These are phyloP conservation scores for Dryoscopus gambensis DNA, from an alignment of 2,113 vertebrate species.

Conservation along the genomic window DNA sequence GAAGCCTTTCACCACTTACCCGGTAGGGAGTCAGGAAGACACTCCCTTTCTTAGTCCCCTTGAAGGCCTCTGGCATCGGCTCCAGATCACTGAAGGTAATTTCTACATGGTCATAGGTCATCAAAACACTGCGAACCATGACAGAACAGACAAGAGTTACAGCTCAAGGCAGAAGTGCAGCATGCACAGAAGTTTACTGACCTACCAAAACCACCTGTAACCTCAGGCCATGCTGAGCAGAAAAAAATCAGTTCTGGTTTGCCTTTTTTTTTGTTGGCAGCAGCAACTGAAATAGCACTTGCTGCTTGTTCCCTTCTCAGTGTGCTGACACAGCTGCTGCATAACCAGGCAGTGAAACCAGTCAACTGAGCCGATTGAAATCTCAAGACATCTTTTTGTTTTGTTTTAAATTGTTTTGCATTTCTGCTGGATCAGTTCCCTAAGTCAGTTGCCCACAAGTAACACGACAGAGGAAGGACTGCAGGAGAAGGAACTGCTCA, in stretches of 20 bases:
- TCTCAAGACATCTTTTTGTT: not conserved
- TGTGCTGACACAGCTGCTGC: not conserved
- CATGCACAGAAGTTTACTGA: fast-evolving
- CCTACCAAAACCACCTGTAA: not conserved
- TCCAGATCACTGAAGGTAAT: constrained; percentile 88
- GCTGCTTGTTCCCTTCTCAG: not conserved
- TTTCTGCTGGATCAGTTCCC: not conserved
- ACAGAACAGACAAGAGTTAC: not conserved
- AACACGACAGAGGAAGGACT: not conserved
- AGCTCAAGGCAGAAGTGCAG: not conserved
- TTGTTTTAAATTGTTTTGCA: not conserved
- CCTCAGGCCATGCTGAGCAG: not conserved
- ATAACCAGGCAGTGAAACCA: not conserved
- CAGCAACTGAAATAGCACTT: not conserved
- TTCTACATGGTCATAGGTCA: constrained; percentile 92
- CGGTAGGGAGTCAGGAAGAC: constrained; percentile 93
- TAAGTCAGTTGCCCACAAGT: not conserved
- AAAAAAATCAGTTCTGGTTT: not conserved
- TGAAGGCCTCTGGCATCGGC: constrained; percentile 87
- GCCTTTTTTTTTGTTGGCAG: not conserved
- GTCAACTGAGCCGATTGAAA: not conserved
- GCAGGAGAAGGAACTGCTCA: not conserved
- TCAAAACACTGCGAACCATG: constrained; percentile 71
- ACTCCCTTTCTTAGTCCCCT: constrained; percentile 91
- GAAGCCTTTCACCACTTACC: constrained; percentile 71